Evolutionary conservation across 1,140 invertebrate species (phyloP).

Genomic region (Cyrtorhinus lividipennis): DNA sequence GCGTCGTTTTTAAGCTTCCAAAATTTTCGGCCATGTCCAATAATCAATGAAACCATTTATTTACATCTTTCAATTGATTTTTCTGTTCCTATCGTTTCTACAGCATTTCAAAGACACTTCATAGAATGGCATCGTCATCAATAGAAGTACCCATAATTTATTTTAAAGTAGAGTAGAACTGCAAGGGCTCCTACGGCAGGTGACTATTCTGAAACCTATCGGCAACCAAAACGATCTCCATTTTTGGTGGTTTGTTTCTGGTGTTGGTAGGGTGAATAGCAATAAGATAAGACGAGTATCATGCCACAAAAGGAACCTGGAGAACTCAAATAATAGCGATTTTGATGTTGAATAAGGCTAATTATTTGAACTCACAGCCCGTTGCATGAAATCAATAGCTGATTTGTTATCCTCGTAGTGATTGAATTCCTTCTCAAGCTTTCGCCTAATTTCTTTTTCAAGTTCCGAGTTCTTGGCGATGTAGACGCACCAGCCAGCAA

Average conservation of each 20-base stretch:
- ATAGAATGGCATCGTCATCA: no score
- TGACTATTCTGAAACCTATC: background rate
- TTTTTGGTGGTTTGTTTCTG: background rate
- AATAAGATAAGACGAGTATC: no score
- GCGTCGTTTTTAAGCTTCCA: background rate
- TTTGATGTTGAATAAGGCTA: background rate
- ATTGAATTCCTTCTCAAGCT: background rate
- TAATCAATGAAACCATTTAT: background rate
- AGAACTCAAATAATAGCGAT: background rate
- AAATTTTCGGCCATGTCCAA: background rate
- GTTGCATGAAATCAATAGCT: conserved; percentile 8
- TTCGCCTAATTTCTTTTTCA: background rate
- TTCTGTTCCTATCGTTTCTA: background rate
- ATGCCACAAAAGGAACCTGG: background rate
- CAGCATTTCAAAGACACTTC: no score
- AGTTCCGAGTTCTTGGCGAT: background rate
- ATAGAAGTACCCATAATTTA: no score
- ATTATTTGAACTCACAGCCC: background rate
- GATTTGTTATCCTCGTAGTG: background rate
- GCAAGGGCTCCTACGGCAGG: no score
- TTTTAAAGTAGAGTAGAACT: no score
- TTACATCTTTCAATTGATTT: background rate
- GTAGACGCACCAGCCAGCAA: background rate
- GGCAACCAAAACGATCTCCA: background rate
- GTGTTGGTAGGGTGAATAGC: no score